phyloP scores from a whole-genome alignment of 1,140 invertebrate genomes.

The Calephelis nemesis region DNA sequence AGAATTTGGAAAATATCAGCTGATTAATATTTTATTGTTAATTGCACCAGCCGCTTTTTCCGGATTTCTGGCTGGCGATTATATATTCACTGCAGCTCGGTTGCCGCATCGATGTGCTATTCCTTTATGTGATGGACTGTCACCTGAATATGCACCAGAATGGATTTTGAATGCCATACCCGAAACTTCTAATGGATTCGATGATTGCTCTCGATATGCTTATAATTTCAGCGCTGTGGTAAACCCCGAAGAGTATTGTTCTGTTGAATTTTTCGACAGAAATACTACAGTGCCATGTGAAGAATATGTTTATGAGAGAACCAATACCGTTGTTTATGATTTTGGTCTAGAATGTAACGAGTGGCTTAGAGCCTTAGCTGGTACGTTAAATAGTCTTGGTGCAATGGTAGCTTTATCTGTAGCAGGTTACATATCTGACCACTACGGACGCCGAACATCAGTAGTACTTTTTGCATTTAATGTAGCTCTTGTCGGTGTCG shows the following conservation, averaged over 20 bases:
- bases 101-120: conserved; percentile 58
- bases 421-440: conserved; percentile 63
- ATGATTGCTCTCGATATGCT: conserved; percentile 54
- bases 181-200: conserved; percentile 46
- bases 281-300: conserved; percentile 52
- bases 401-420: conserved; percentile 56
- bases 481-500: conserved; percentile 49
- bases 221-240: conserved; percentile 34
- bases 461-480: conserved; percentile 64
- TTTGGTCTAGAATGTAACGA: conserved; percentile 63
- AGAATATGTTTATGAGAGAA: conserved; percentile 53
- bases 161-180: conserved; percentile 64
- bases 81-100: conserved; percentile 59
- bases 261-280: conserved; percentile 50
- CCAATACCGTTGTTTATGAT: conserved; percentile 64
- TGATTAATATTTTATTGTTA: conserved; percentile 52
- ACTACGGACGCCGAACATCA: conserved; percentile 54
- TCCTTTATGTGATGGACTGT: conserved; percentile 51
- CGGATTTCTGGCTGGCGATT: conserved; percentile 62
- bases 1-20: conserved; percentile 61
- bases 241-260: conserved; percentile 39
- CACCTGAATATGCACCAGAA: conserved; percentile 49
- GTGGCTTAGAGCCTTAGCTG: conserved; percentile 59
- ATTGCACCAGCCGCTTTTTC: conserved; percentile 47
- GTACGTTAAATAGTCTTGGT: conserved; percentile 62